phyloP scores from a whole-genome alignment of 2,888 invertebrate species.

The Platycheirus albimanus region DNA sequence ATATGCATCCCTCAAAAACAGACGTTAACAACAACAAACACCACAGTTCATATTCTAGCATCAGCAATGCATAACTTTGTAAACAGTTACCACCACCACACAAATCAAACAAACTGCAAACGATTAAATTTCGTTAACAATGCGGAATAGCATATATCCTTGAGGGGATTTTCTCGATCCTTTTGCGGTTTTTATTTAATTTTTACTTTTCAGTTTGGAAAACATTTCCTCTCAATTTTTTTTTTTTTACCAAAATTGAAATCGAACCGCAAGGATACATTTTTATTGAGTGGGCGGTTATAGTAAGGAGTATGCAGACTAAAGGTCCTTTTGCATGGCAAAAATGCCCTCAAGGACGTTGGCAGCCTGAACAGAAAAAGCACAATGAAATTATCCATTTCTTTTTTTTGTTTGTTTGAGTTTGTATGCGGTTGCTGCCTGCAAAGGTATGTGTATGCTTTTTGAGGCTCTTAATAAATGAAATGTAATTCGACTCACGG shows the following conservation, averaged over 20 bases:
- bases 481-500: slow-evolving; percentile 54
- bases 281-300: background rate
- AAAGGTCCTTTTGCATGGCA: background rate
- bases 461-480: slow-evolving; percentile 41
- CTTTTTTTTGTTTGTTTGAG: slow-evolving; percentile 16
- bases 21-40: background rate
- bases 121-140: slow-evolving; percentile 70
- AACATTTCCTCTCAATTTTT: slow-evolving; percentile 31
- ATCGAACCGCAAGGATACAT: slow-evolving; percentile 43
- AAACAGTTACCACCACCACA: slow-evolving; percentile 34
- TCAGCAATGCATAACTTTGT: background rate
- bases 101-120: slow-evolving; percentile 68
- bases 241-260: slow-evolving; percentile 22
- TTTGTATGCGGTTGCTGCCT: background rate
- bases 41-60: no score
- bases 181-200: slow-evolving; percentile 28
- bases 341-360: background rate
- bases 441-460: no score
- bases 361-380: background rate
- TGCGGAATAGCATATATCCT: slow-evolving; percentile 51
- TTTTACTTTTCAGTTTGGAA: slow-evolving; percentile 7
- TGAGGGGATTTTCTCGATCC: slow-evolving; percentile 40
- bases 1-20: background rate
- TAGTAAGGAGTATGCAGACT: background rate
- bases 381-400: slow-evolving; percentile 46